These are phyloP conservation scores for Callospermophilus lateralis DNA, from an alignment of 2,113 vertebrate species.

Conservation along the genomic window DNA sequence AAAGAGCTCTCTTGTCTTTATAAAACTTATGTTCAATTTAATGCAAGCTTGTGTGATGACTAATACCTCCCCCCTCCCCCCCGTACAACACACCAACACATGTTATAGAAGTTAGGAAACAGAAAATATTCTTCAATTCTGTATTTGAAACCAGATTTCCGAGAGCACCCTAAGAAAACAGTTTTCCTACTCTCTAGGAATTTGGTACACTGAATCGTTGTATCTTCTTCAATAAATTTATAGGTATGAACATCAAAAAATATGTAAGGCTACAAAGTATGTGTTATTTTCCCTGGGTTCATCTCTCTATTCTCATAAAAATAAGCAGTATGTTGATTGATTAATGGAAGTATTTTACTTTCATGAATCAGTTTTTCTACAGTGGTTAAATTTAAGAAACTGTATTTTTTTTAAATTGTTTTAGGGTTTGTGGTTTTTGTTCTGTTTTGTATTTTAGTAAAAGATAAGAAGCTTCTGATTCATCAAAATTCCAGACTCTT, in stretches of 20 bases:
- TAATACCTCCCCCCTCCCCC: too few relatives aligned
- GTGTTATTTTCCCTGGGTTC: neutral
- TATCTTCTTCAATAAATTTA: neutral
- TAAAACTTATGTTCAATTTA: neutral
- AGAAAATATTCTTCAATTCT: too few relatives aligned
- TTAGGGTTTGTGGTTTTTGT: neutral
- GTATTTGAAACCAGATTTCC: neutral
- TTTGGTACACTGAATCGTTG: neutral
- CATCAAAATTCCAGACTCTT: neutral
- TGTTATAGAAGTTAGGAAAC: too few relatives aligned
- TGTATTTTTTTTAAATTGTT: neutral
- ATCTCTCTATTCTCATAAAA: neutral
- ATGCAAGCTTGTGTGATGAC: neutral
- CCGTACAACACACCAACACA: too few relatives aligned
- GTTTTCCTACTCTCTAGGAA: neutral
- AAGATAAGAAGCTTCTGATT: neutral
- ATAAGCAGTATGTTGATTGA: neutral
- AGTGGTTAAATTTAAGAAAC: neutral
- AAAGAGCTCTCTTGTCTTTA: neutral
- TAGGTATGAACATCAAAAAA: neutral
- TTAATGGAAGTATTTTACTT: neutral
- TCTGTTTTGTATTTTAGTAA: neutral
- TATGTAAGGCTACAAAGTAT: neutral
- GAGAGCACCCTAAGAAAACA: neutral
- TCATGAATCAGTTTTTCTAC: neutral